phyloP scores from a whole-genome alignment of 2,797 vertebrate genomes.

The Siniperca undulata region DNA sequence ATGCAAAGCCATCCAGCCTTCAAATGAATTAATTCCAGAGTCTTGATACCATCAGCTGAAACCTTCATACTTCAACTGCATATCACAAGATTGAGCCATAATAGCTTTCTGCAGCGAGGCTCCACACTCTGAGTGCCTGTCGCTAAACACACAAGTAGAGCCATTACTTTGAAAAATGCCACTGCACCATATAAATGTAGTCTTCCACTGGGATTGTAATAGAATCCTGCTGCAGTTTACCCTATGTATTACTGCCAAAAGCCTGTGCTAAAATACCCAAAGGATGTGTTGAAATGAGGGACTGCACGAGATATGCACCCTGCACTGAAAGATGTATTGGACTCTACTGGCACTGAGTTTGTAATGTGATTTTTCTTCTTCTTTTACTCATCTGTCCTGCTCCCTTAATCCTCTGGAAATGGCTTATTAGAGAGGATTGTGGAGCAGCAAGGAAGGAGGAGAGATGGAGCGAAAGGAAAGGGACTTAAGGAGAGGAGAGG shows the following conservation, averaged over 20 bases:
- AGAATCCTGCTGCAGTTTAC: constrained; percentile 54
- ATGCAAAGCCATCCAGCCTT: constrained; percentile 35
- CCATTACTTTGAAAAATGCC: constrained; percentile 60
- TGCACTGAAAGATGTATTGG: constrained; percentile 31
- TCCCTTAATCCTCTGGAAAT: constrained; percentile 66
- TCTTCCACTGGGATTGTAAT: constrained; percentile 52
- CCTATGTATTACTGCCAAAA: constrained; percentile 37
- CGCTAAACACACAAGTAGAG: constrained; percentile 47
- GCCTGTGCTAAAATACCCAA: constrained; percentile 46
- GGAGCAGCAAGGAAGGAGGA: constrained; percentile 41
- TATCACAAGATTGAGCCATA: constrained; percentile 54
- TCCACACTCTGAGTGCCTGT: constrained; percentile 31
- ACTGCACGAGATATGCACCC: constrained; percentile 32
- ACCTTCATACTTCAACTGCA: constrained; percentile 47
- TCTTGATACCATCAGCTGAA: constrained; percentile 41
- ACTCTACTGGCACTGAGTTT: constrained; percentile 34
- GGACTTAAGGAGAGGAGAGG: constrained; percentile 28
- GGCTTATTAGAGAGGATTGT: constrained; percentile 63
- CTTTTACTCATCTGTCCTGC: constrained; percentile 47
- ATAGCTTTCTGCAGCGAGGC: constrained; percentile 42
- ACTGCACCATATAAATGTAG: constrained; percentile 37
- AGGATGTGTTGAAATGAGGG: constrained; percentile 47
- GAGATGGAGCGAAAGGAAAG: constrained; percentile 32
- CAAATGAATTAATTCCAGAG: constrained; percentile 48
- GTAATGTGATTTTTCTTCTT: constrained; percentile 44